These are phyloP conservation scores for Thalpophila matura DNA, from an alignment of 2,888 invertebrate species.

Conservation along the genomic window DNA sequence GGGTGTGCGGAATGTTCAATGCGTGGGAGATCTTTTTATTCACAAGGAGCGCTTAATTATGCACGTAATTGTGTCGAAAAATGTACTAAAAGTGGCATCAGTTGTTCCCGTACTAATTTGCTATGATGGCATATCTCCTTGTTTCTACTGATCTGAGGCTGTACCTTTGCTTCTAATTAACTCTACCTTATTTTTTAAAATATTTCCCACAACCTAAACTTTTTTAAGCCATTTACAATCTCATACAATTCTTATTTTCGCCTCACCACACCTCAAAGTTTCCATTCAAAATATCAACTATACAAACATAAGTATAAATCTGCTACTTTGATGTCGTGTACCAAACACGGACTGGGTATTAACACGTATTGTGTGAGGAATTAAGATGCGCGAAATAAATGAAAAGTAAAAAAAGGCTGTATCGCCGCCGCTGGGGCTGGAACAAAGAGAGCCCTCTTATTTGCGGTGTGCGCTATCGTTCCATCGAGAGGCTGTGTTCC, in stretches of 20 bases:
- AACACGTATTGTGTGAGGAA: conserved; percentile 77
- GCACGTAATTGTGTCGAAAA: too few species aligned
- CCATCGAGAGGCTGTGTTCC: conserved; percentile 67
- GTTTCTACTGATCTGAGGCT: too few species aligned
- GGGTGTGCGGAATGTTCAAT: too few species aligned
- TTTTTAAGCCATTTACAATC: neutral
- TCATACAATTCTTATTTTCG: neutral
- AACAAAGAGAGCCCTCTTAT: conserved; percentile 82
- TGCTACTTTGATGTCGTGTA: conserved; percentile 44
- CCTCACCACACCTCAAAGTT: conserved; percentile 1
- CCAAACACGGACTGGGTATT: conserved; percentile 67
- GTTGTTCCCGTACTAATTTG: too few species aligned
- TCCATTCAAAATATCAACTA: conserved; percentile 15
- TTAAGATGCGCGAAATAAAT: conserved; percentile 81
- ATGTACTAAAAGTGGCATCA: too few species aligned
- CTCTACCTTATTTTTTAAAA: too few species aligned
- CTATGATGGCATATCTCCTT: too few species aligned
- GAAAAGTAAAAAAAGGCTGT: conserved; percentile 77
- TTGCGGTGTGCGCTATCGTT: conserved; percentile 86
- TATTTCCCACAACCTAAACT: neutral
- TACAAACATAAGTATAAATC: conserved; percentile 1
- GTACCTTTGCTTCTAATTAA: too few species aligned
- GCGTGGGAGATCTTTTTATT: too few species aligned
- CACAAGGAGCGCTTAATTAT: too few species aligned
- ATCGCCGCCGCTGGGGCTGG: conserved; percentile 76